Evolutionary conservation across 2,113 vertebrate species (phyloP).

Genomic region (Clupea harengus): DNA sequence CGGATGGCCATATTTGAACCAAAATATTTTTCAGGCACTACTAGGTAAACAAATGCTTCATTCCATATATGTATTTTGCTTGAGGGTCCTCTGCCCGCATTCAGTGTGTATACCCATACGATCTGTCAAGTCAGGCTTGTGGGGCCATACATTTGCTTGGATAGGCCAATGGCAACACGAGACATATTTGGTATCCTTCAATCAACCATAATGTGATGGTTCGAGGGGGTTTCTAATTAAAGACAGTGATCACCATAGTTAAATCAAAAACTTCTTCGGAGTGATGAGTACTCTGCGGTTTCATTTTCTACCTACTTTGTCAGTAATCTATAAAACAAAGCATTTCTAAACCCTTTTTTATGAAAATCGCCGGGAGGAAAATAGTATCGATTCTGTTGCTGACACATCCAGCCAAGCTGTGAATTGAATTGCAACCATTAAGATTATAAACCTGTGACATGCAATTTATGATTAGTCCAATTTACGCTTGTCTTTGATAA

Average conservation of each 20-base stretch:
- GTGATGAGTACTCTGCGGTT: neutral
- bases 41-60: neutral
- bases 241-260: neutral
- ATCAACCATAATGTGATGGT: neutral
- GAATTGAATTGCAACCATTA: neutral
- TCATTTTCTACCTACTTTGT: neutral
- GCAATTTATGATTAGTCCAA: slow-evolving; percentile 16
- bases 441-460: neutral
- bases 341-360: neutral
- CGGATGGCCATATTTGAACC: neutral
- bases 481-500: slow-evolving; percentile 28
- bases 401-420: neutral
- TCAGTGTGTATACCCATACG: neutral
- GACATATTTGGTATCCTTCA: neutral
- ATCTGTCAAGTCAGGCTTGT: neutral
- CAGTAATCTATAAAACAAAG: neutral
- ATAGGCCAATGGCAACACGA: neutral
- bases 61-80: neutral
- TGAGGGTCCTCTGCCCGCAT: neutral
- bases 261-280: neutral
- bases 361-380: neutral
- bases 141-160: neutral
- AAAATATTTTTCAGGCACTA: too few relatives aligned
- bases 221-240: neutral
- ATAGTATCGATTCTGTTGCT: neutral